Evolutionary conservation across 2,113 vertebrate species (phyloP), one percentile per base, ranked within the genome.

Genomic region (Gambusia holbrooki): DNA sequence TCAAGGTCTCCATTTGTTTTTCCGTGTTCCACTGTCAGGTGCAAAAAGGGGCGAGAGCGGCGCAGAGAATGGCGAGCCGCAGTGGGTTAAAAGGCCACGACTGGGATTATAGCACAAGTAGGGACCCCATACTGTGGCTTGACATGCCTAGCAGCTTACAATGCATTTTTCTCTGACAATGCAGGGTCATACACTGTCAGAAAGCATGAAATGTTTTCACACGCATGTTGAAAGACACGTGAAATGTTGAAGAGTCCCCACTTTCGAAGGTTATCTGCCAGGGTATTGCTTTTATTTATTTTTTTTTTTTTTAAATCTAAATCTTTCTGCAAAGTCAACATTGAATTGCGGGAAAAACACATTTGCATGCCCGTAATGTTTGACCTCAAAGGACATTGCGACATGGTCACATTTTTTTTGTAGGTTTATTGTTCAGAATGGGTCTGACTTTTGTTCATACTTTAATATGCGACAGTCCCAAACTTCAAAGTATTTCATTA

Each of bases 1-100:
- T 92, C 91, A 93, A 93, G 90, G 93, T 93, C 93, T 92, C 91
- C 90, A 93, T 93, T 93, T 93, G 93, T 92, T 93, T 93, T 92
- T 87, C 83, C 83, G 9, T 93, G 93, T 93, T 92, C 84, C 77
- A 78, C 88, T 90, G 93, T 92, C 92, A 93, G 83, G 76, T 76
- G 58, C 69, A 30, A 85, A 63, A 76, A 83, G 80, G 76, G 76
- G 74, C 48, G 76, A 84, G 74, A 82, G 82, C 83, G 17, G 87
- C 66, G 84, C 73, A 84, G 79, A 89, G 87, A 84, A 84, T 66
- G 84, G 87, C 27, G 87, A 88, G 86, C 76, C 66, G 28, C n/a
- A 76, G 78, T 84, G 88, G 90, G 92, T 93, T 92, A 90, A 91
- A 89, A 92, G 93, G 89, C 89, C 91, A 89, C 87, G 83, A 87